These are phyloP conservation scores for Heterodera filipjevi DNA, from an alignment of 2,888 invertebrate species.

Conservation along the genomic window DNA sequence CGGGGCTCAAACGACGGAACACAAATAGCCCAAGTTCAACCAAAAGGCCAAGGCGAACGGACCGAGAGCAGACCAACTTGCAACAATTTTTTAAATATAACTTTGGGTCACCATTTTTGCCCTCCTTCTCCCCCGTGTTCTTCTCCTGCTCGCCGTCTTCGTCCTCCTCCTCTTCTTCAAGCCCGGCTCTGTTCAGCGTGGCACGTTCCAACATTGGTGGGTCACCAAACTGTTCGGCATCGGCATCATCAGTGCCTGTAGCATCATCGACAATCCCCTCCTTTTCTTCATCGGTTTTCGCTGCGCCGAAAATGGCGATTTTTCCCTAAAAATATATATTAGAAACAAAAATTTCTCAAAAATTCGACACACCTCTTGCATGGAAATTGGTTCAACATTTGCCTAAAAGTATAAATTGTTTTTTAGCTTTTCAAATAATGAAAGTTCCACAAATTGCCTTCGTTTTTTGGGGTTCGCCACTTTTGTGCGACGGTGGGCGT, in stretches of 20 bases:
- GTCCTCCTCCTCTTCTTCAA: conserved; percentile 30
- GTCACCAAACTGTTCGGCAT: background rate
- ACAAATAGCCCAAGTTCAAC: too few species aligned
- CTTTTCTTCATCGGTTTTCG: background rate
- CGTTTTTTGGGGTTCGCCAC: background rate
- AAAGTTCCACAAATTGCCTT: background rate
- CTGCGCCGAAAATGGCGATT: background rate
- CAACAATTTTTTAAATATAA: too few species aligned
- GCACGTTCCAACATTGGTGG: background rate
- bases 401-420: background rate
- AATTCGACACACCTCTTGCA: background rate
- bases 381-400: background rate
- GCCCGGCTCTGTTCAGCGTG: background rate
- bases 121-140: background rate
- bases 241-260: background rate
- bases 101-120: background rate
- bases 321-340: background rate
- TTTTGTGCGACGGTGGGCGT: background rate
- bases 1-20: too few species aligned
- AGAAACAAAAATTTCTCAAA: background rate
- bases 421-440: background rate
- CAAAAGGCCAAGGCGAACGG: too few species aligned
- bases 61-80: too few species aligned
- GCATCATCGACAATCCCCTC: background rate
- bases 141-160: conserved; percentile 22